Percentiles rank a stretch among this genome's conserved stretches.
These are phyloP conservation scores for Papilio aristodemus DNA, from an alignment of 1,140 invertebrate genomes.

Conservation along the genomic window DNA sequence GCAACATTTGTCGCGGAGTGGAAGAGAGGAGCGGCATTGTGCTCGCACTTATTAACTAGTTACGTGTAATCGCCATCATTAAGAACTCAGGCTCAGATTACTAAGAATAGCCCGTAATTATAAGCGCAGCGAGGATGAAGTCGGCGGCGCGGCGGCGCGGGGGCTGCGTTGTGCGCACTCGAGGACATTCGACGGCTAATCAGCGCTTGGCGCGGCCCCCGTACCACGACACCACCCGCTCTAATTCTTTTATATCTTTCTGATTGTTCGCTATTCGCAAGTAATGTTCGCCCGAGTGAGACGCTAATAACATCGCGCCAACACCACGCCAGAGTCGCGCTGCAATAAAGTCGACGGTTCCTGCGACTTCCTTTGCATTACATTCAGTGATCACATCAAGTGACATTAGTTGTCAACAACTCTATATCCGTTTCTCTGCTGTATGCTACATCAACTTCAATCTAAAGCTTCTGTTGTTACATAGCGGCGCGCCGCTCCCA, in stretches of 20 bases:
- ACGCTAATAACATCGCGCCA: no score
- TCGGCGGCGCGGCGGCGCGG: background rate
- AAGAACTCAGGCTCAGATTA: conserved; percentile 27
- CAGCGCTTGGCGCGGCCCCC: background rate
- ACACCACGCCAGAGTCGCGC: no score
- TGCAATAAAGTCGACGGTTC: no score
- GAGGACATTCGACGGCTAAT: conserved; percentile 29
- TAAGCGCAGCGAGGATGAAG: background rate
- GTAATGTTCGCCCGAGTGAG: no score
- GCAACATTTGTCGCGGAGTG: background rate
- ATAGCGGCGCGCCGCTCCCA: no score
- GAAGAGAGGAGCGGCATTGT: conserved; percentile 9
- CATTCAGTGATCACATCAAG: no score
- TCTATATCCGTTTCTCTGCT: no score
- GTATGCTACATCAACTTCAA: no score
- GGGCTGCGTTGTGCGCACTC: conserved; percentile 35
- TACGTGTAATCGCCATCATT: conserved; percentile 27
- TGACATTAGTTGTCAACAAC: no score
- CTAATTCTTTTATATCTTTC: background rate
- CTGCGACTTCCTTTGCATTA: no score
- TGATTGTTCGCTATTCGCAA: background rate
- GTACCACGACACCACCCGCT: background rate
- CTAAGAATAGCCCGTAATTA: conserved; percentile 30
- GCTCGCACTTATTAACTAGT: conserved; percentile 18
- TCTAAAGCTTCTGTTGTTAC: no score